A percentile compares a stretch with the other conserved stretches of the same genome.
Evolutionary conservation across 1,140 invertebrate genomes (phyloP).

Genomic region (Drosophila orena): DNA sequence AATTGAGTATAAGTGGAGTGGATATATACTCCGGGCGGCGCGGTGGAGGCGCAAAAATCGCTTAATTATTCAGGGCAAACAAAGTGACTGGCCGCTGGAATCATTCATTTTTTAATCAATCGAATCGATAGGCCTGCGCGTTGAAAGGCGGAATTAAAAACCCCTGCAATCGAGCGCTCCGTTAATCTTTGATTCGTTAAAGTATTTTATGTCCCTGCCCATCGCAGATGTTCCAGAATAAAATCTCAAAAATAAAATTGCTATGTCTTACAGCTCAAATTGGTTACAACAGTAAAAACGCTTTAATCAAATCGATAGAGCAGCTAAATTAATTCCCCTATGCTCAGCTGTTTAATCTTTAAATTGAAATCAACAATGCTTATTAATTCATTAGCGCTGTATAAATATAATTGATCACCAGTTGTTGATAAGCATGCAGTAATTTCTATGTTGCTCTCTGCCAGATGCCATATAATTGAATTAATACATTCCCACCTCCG

Average conservation of each 20-base stretch:
- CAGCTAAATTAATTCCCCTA: neutral
- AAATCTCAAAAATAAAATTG: no score
- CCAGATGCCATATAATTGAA: constrained; percentile 4
- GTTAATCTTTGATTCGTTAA: constrained; percentile 14
- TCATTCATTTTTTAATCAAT: constrained; percentile 50
- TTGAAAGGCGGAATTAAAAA: constrained; percentile 13
- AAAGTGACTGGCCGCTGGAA: constrained; percentile 44
- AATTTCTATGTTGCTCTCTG: neutral
- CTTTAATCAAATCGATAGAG: neutral
- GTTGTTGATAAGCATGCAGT: neutral
- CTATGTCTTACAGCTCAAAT: no score
- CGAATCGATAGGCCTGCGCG: constrained; percentile 14
- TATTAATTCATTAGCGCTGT: neutral
- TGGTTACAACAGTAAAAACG: no score
- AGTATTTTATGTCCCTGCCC: neutral
- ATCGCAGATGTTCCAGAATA: neutral
- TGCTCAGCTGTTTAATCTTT: constrained; percentile 9
- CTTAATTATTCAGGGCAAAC: constrained; percentile 49
- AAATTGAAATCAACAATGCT: constrained; percentile 6
- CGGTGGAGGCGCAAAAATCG: constrained; percentile 38
- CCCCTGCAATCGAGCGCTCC: constrained; percentile 2
- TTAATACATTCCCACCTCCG: neutral
- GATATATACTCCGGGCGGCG: constrained; percentile 15
- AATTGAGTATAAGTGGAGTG: constrained; percentile 67
- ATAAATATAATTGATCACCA: neutral